phyloP scores from a whole-genome alignment of 2,888 invertebrate species.

The Prionchulus punctatus region DNA sequence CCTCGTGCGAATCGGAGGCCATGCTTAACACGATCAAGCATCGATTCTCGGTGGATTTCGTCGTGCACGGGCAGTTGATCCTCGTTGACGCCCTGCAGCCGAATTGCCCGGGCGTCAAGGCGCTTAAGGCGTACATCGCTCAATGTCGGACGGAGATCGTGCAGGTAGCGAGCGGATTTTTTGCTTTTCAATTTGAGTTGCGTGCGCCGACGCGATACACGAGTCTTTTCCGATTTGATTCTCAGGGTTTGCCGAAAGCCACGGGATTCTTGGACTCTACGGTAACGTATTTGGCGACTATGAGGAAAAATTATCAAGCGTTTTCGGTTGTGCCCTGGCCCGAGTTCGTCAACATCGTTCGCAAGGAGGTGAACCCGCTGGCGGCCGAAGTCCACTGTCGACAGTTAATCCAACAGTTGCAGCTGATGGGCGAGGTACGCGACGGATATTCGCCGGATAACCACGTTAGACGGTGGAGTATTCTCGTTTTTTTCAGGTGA shows the following conservation, averaged over 20 bases:
- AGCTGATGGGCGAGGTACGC: conserved; percentile 48
- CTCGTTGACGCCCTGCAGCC: conserved; percentile 49
- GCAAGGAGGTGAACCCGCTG: conserved; percentile 47
- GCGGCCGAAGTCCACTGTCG: conserved; percentile 49
- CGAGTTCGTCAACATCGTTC: conserved; percentile 42
- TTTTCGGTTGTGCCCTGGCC: conserved; percentile 49
- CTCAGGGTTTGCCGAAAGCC: conserved; percentile 40
- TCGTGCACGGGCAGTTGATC: conserved; percentile 43
- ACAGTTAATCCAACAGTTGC: conserved; percentile 47
- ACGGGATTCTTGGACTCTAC: conserved; percentile 47
- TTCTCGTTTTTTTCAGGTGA: conserved; percentile 40
- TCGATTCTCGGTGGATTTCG: conserved; percentile 44
- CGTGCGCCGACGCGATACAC: background rate
- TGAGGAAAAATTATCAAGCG: conserved; percentile 42
- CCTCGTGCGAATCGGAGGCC: conserved; percentile 43
- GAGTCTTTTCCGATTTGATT: conserved; percentile 10
- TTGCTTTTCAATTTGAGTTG: background rate
- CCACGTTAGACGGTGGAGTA: background rate
- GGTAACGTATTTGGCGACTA: conserved; percentile 31
- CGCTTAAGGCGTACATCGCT: conserved; percentile 43
- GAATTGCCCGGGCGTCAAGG: conserved; percentile 46
- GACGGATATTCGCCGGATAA: background rate
- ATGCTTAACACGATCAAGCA: conserved; percentile 34
- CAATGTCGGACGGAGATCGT: conserved; percentile 42
- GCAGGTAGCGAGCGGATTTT: conserved; percentile 33